Evolutionary conservation across 2,888 invertebrate genomes (phyloP).

Genomic region (Apodemia hepburni): DNA sequence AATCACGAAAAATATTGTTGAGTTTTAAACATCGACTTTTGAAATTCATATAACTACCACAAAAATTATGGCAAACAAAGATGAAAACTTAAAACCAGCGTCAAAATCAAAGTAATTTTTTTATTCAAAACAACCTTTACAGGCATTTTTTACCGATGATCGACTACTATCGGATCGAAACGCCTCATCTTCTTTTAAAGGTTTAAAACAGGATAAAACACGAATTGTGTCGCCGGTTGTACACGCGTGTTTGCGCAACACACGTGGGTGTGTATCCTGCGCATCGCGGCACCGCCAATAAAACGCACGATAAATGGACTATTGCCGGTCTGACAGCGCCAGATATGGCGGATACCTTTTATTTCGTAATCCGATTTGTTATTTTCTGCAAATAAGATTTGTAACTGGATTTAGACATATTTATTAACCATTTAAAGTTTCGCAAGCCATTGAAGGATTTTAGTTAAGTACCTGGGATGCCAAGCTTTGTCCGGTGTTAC

Average conservation of each 20-base stretch:
- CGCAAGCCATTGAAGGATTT: neutral
- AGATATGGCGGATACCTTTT: conserved; percentile 27
- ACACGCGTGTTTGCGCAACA: conserved; percentile 24
- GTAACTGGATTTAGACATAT: conserved; percentile 12
- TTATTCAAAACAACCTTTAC: too few relatives aligned
- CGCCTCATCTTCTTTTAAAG: neutral
- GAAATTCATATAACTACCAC: too few relatives aligned
- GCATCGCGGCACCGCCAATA: conserved; percentile 35
- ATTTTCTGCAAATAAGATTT: conserved; percentile 30
- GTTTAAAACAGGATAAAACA: neutral
- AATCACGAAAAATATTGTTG: too few relatives aligned
- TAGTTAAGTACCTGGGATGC: too few relatives aligned
- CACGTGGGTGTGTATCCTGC: conserved; percentile 27
- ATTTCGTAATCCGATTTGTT: conserved; percentile 34
- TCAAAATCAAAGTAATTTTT: too few relatives aligned
- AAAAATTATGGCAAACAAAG: too few relatives aligned
- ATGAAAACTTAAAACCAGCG: too few relatives aligned
- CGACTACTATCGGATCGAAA: too few relatives aligned
- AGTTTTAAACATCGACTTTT: too few relatives aligned
- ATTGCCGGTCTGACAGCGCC: conserved; percentile 32
- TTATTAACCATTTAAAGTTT: conserved; percentile 6
- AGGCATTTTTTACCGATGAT: too few relatives aligned
- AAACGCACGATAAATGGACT: conserved; percentile 40
- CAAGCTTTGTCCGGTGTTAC: too few relatives aligned
- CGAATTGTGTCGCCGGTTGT: conserved; percentile 20